Evolutionary conservation across 2,888 invertebrate genomes (phyloP).

Genomic region (Ormyrus thymus): DNA sequence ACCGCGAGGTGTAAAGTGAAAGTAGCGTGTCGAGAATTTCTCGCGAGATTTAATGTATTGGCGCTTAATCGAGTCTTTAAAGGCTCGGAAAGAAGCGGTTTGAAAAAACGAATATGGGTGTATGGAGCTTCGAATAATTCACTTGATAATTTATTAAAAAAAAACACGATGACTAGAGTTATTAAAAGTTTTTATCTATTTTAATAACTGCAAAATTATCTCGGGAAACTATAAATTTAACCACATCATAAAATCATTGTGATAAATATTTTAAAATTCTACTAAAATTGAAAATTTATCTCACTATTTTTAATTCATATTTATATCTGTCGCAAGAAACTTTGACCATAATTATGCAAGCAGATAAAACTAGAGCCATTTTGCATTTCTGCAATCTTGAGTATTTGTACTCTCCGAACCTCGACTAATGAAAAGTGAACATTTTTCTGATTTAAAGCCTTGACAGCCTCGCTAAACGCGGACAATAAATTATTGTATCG

Average conservation of each 20-base stretch:
- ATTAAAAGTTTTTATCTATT: slow-evolving; percentile 2
- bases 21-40: slow-evolving; percentile 9
- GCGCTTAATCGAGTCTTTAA: slow-evolving; percentile 22
- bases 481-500: slow-evolving; percentile 32
- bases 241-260: too few relatives aligned
- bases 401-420: too few relatives aligned
- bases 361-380: slow-evolving; percentile 13
- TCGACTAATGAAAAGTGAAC: not conserved
- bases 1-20: slow-evolving; percentile 20
- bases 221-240: not conserved
- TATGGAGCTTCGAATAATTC: too few relatives aligned
- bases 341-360: not conserved
- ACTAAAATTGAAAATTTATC: too few relatives aligned
- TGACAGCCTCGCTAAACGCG: slow-evolving; percentile 39
- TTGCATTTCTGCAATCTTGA: too few relatives aligned
- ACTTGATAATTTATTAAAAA: too few relatives aligned
- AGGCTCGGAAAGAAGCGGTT: not conserved
- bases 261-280: too few relatives aligned
- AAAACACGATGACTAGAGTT: not conserved
- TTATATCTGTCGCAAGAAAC: too few relatives aligned
- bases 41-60: not conserved
- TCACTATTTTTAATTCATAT: too few relatives aligned
- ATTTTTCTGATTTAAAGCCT: slow-evolving; percentile 29
- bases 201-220: not conserved
- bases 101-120: not conserved